A percentile compares a stretch with the other conserved stretches of the same genome.
phyloP scores from a whole-genome alignment of 2,113 vertebrate genomes.

The Carlito syrichta region DNA sequence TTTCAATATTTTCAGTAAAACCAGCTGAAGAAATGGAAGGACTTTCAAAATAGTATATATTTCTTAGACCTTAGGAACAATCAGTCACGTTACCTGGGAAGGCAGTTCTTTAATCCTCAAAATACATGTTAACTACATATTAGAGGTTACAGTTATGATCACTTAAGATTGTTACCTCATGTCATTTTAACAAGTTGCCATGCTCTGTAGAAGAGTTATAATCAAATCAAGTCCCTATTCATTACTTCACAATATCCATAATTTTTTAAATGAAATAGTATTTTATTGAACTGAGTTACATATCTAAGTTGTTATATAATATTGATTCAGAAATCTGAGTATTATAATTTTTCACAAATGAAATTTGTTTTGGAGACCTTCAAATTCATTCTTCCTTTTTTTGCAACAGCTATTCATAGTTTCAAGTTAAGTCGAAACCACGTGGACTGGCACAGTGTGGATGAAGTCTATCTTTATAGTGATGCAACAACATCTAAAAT shows the following conservation, averaged over 20 bases:
- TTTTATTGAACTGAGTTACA: neutral
- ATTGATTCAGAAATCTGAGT: neutral
- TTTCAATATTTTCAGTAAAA: conserved; percentile 18
- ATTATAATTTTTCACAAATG: conserved; percentile 24
- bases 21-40: neutral
- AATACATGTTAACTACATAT: neutral
- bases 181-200: neutral
- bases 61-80: neutral
- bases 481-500: conserved; percentile 98
- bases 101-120: neutral
- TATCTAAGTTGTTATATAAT: neutral
- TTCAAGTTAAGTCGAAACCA: conserved; percentile 95
- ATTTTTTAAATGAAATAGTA: neutral
- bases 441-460: conserved; percentile 97
- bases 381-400: conserved; percentile 66
- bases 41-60: neutral
- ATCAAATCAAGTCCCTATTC: neutral
- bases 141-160: neutral
- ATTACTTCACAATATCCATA: neutral
- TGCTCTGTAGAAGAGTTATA: neutral
- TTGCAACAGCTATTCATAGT: conserved; percentile 90
- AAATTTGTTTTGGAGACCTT: conserved; percentile 1
- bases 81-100: neutral
- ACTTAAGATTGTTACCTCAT: neutral
- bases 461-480: conserved; percentile 98